Conservation (phyloP, 2,113 vertebrate genomes). For the Acrocephalus kingi region DNA sequence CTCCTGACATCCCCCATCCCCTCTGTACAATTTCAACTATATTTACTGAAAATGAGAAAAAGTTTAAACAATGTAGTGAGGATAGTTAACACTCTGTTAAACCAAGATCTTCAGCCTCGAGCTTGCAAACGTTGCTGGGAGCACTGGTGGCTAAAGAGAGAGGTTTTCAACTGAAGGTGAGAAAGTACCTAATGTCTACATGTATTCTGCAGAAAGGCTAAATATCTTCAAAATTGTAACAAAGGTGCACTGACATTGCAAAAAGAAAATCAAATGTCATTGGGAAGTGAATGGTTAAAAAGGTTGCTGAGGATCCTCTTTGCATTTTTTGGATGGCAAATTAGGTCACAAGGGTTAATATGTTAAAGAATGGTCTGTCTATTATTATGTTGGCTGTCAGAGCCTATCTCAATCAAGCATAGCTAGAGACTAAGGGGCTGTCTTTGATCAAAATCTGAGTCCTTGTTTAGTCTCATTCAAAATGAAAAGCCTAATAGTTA, state of each 20-base stretch:
- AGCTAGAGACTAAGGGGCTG: conserved; percentile 61
- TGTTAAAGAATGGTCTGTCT: conserved; percentile 66
- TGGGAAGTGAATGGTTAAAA: conserved; percentile 49
- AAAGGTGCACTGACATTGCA: background rate
- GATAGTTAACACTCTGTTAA: conserved; percentile 25
- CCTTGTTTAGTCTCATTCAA: conserved; percentile 44
- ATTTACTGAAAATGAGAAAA: conserved; percentile 42
- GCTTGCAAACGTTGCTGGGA: conserved; percentile 43
- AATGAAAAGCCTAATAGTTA: conserved; percentile 23
- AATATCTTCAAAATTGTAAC: conserved; percentile 54
- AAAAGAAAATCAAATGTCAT: conserved; percentile 44
- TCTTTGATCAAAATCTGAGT: conserved; percentile 60
- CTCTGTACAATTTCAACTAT: background rate
- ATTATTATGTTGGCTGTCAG: conserved; percentile 66
- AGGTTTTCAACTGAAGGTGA: conserved; percentile 56
- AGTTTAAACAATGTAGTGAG: background rate
- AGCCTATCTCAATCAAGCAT: conserved; percentile 67
- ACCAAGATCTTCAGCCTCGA: conserved; percentile 34
- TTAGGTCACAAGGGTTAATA: conserved; percentile 72
- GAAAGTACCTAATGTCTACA: conserved; percentile 23
- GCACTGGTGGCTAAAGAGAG: conserved; percentile 50
- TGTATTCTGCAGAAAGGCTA: conserved; percentile 47
- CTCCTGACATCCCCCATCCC: background rate
- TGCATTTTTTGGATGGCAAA: conserved; percentile 64
- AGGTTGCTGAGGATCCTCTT: conserved; percentile 30